A percentile compares a stretch with the other conserved stretches of the same genome.
These are phyloP conservation scores for Lasioglossum malachurum DNA, from an alignment of 2,888 invertebrate genomes.

Conservation along the genomic window DNA sequence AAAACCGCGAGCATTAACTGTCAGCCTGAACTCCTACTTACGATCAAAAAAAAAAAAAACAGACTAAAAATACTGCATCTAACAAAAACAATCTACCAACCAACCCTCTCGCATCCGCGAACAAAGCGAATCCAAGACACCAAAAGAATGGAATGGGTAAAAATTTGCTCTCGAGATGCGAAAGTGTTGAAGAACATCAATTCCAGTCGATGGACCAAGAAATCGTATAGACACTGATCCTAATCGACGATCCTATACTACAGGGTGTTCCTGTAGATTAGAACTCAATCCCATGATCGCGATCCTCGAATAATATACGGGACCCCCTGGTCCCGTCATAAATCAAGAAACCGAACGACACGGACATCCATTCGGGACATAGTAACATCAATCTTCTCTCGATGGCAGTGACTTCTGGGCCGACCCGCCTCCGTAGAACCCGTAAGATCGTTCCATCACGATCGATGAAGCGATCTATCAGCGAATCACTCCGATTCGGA, in stretches of 20 bases:
- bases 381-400: constrained; percentile 69
- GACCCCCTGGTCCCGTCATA: constrained; percentile 55
- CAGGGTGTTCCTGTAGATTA: constrained; percentile 1
- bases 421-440: constrained; percentile 42
- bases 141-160: background rate
- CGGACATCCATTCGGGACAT: constrained; percentile 64
- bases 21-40: background rate
- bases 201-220: background rate
- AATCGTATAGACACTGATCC: background rate
- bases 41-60: background rate
- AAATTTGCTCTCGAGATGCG: background rate
- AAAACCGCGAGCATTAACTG: background rate
- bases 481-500: background rate
- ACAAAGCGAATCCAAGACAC: background rate
- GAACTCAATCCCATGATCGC: constrained; percentile 26
- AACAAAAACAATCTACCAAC: background rate
- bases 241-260: background rate
- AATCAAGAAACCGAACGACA: constrained; percentile 66
- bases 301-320: constrained; percentile 42
- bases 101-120: background rate
- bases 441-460: background rate
- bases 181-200: background rate
- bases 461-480: background rate
- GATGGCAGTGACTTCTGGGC: constrained; percentile 68
- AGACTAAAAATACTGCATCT: background rate